Percentiles rank a stretch among this genome's conserved stretches.
Evolutionary conservation across 2,113 vertebrate genomes (phyloP).

Genomic region (Alectura lathami): DNA sequence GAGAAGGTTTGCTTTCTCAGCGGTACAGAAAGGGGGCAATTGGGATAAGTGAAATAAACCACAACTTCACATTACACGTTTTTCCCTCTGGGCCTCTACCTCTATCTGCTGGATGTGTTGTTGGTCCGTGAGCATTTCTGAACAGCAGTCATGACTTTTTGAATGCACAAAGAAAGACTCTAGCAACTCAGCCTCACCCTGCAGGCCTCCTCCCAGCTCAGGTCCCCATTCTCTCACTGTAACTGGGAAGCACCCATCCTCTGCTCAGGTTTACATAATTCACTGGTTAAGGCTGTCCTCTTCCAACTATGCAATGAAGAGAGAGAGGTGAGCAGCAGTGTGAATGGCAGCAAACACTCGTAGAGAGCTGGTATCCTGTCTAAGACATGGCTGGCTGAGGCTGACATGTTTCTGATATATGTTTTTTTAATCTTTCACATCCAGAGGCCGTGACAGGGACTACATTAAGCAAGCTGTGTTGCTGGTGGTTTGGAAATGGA

Average conservation of each 20-base stretch:
- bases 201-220: not conserved
- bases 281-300: slow-evolving; percentile 11
- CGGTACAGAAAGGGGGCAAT: not conserved
- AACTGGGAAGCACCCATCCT: not conserved
- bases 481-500: not conserved
- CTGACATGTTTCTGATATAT: not conserved
- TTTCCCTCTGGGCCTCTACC: not conserved
- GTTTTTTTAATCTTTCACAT: not conserved
- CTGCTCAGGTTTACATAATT: slow-evolving; percentile 17
- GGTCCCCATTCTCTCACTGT: not conserved
- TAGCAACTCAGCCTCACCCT: not conserved
- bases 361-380: not conserved
- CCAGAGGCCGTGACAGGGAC: not conserved
- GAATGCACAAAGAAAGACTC: not conserved
- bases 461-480: not conserved
- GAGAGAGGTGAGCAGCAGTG: not conserved
- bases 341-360: slow-evolving; percentile 11
- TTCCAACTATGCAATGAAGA: not conserved
- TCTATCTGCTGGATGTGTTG: not conserved
- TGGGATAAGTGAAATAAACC: slow-evolving; percentile 1
- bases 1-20: not conserved
- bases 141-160: not conserved
- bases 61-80: not conserved
- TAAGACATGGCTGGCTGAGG: not conserved
- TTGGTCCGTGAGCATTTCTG: not conserved